Percentiles rank a stretch among this genome's conserved stretches.
These are phyloP conservation scores for Cranoglanis bouderius DNA, from an alignment of 2,113 vertebrate genomes.

Conservation along the genomic window DNA sequence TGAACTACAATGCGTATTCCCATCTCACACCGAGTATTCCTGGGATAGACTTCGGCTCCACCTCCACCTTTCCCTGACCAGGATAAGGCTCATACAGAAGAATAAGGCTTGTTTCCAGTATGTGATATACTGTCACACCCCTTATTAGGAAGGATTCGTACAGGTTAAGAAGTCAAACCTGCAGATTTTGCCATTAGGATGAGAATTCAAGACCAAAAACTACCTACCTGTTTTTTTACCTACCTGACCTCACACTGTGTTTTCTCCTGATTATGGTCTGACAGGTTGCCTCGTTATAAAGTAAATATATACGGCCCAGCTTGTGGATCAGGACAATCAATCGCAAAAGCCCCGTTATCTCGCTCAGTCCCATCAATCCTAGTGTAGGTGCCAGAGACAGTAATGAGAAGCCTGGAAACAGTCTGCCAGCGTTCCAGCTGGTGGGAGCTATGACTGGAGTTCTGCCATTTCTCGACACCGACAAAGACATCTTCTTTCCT, in stretches of 20 bases:
- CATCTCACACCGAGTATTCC: neutral
- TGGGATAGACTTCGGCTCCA: neutral
- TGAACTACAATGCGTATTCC: neutral
- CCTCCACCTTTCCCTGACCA: neutral
- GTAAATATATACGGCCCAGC: slow-evolving; percentile 17
- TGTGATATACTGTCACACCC: no score
- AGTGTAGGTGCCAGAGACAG: slow-evolving; percentile 42
- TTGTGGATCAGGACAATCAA: slow-evolving; percentile 14
- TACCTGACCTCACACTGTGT: slow-evolving; percentile 12
- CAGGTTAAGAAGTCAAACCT: slow-evolving; percentile 7
- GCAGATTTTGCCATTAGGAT: slow-evolving; percentile 28
- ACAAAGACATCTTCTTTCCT: slow-evolving; percentile 47
- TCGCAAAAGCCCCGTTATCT: neutral
- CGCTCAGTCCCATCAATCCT: slow-evolving; percentile 9
- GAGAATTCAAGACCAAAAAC: neutral
- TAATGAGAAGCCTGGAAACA: slow-evolving; percentile 39
- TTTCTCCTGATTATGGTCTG: slow-evolving; percentile 9
- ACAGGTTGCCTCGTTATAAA: slow-evolving; percentile 32
- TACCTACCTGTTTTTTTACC: no score
- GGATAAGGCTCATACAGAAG: neutral
- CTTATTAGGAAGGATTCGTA: neutral
- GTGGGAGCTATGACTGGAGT: slow-evolving; percentile 43
- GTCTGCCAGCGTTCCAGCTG: slow-evolving; percentile 47
- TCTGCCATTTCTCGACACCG: slow-evolving; percentile 38
- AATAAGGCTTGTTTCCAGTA: neutral